These are phyloP conservation scores for Hexactinellida sp. DNA, from an alignment of 37 sponge, comb jelly and placozoan species.

Conservation along the genomic window DNA sequence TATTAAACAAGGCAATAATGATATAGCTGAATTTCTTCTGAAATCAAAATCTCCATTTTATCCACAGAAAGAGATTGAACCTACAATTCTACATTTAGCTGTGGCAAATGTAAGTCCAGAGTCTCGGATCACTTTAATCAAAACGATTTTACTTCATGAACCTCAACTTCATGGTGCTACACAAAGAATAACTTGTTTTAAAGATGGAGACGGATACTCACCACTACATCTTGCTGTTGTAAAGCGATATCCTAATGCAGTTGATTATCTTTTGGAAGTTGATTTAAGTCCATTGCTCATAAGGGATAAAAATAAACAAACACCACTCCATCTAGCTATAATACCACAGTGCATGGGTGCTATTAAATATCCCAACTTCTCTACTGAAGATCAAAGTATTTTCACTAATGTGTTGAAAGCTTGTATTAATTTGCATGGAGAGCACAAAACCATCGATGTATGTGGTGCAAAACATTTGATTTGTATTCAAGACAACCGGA, in stretches of 20 bases:
- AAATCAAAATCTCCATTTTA: neutral
- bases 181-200: neutral
- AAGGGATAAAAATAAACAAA: neutral
- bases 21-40: neutral
- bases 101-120: neutral
- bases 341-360: neutral
- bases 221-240: neutral
- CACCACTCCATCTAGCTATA: neutral
- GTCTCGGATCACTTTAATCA: neutral
- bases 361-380: neutral
- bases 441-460: neutral
- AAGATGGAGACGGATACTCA: neutral
- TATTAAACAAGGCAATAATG: neutral
- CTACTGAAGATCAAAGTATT: neutral
- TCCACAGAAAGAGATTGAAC: neutral
- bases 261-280: neutral
- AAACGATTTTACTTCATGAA: neutral
- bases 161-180: neutral
- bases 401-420: neutral
- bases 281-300: neutral
- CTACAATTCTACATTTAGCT: constrained; percentile 6
- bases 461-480: neutral
- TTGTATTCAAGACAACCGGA: neutral
- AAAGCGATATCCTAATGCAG: neutral
- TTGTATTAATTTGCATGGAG: neutral